Evolutionary conservation across 2,113 vertebrate genomes (phyloP).

Genomic region (Syngnathus floridae): DNA sequence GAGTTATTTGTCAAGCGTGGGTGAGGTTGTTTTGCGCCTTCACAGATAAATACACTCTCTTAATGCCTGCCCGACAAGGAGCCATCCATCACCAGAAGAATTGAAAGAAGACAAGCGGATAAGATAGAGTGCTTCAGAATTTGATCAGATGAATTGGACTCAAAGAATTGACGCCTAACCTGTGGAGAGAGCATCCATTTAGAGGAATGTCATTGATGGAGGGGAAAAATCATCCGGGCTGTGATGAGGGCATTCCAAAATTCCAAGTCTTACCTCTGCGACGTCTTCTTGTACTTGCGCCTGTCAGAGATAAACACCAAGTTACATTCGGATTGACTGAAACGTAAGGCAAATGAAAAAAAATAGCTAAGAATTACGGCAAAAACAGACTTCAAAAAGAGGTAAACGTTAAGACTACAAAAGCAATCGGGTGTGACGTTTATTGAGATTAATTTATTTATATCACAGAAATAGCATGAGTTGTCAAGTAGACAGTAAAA

Average conservation of each 20-base stretch:
- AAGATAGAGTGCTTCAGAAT: conserved; percentile 4
- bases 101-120: conserved; percentile 7
- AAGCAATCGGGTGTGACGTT: neutral
- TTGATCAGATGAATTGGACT: conserved; percentile 17
- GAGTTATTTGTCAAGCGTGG: conserved; percentile 23
- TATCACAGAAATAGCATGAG: neutral
- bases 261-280: conserved; percentile 90
- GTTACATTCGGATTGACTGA: neutral
- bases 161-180: neutral
- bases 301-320: conserved; percentile 65
- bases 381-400: neutral
- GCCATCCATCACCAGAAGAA: conserved; percentile 13
- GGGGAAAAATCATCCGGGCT: neutral
- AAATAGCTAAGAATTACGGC: neutral
- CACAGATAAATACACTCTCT: conserved; percentile 4
- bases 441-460: neutral
- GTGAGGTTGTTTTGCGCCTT: neutral
- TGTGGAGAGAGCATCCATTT: neutral
- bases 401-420: neutral
- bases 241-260: conserved; percentile 19
- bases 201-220: neutral
- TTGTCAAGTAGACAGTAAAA: neutral
- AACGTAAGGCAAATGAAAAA: neutral
- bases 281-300: conserved; percentile 99
- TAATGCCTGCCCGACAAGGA: conserved; percentile 14